These are phyloP conservation scores for Blastomussa wellsi DNA, from an alignment of 92 coral and sea anemone species.

Conservation along the genomic window DNA sequence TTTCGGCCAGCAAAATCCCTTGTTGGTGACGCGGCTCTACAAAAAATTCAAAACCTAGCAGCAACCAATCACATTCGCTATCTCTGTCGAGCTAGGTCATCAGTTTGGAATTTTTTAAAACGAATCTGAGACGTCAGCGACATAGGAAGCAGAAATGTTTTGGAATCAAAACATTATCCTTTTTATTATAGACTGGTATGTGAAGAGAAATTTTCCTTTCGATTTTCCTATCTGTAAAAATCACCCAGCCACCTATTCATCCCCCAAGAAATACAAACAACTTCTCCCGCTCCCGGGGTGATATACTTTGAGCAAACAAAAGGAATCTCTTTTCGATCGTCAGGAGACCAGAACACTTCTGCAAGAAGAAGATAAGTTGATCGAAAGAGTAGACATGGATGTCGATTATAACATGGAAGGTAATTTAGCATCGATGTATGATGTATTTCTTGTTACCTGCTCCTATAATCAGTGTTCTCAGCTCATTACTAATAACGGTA, in stretches of 20 bases:
- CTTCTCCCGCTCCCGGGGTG: neutral
- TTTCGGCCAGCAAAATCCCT: too few species aligned
- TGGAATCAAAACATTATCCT: neutral
- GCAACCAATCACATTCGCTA: too few species aligned
- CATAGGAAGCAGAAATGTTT: neutral
- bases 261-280: neutral
- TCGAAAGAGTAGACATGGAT: conserved; percentile 88
- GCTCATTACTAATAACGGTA: neutral
- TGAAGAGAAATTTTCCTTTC: too few species aligned
- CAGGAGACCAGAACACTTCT: conserved; percentile 87
- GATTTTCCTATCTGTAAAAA: too few species aligned
- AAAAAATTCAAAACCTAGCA: too few species aligned
- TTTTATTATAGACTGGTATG: neutral
- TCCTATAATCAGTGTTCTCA: neutral
- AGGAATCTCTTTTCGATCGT: neutral
- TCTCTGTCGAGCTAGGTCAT: too few species aligned
- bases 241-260: neutral
- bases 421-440: conserved; percentile 3
- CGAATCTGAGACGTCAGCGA: too few species aligned
- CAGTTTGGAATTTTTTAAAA: too few species aligned
- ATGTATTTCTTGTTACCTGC: too few species aligned
- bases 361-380: conserved; percentile 80
- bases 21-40: too few species aligned
- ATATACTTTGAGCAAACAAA: neutral
- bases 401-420: conserved; percentile 99